phyloP scores from a whole-genome alignment of 30 jellyfish, hydroid and myxozoan genomes.

The Cassiopea andromeda region DNA sequence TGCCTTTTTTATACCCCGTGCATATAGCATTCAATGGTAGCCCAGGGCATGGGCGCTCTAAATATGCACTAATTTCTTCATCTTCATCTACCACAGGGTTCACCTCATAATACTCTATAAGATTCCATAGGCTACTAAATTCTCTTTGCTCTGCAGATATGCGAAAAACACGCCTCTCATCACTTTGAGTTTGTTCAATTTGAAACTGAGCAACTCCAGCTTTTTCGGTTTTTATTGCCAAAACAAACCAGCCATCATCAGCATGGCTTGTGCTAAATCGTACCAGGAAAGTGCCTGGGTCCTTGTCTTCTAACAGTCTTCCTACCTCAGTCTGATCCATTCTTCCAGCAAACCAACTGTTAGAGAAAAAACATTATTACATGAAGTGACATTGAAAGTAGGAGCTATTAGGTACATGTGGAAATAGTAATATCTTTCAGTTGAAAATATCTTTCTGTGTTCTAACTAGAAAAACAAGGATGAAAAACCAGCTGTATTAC shows the following conservation, averaged over 20 bases:
- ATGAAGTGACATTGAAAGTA: background rate
- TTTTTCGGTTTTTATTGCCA: constrained; percentile 33
- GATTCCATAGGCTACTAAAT: constrained; percentile 30
- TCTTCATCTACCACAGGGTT: constrained; percentile 20
- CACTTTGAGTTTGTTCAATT: constrained; percentile 34
- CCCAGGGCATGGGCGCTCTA: constrained; percentile 39
- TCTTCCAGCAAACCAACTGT: constrained; percentile 68
- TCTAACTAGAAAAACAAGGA: no score
- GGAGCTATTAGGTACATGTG: no score
- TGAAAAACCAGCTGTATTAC: no score
- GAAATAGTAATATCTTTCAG: no score
- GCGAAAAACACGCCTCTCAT: background rate
- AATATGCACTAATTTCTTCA: constrained; percentile 12
- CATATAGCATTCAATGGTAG: constrained; percentile 59
- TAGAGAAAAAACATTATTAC: background rate
- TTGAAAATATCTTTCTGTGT: no score
- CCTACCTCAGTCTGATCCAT: constrained; percentile 32
- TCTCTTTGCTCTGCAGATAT: background rate
- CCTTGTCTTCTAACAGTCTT: background rate
- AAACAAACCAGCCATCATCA: constrained; percentile 43
- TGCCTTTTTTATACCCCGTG: constrained; percentile 34
- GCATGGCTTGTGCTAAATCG: constrained; percentile 57
- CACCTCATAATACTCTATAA: constrained; percentile 22
- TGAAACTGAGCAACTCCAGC: constrained; percentile 43
- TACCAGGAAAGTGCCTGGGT: constrained; percentile 44